Evolutionary conservation across 2,113 vertebrate genomes (phyloP).

Genomic region (Conger conger): DNA sequence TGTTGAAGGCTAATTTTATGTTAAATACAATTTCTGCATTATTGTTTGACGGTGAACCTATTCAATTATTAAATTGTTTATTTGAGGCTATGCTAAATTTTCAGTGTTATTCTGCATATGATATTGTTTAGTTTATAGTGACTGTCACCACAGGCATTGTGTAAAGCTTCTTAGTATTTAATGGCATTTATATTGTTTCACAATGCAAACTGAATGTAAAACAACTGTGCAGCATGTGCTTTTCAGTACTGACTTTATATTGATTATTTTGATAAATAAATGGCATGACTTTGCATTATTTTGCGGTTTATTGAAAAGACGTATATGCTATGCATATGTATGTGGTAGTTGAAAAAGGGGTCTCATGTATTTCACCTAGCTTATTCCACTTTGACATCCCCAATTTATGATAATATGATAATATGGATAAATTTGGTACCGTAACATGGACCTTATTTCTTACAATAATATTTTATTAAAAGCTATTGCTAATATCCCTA

Average conservation of each 20-base stretch:
- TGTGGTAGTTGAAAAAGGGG: too few species aligned
- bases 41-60: too few species aligned
- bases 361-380: too few species aligned
- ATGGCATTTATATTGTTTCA: slow-evolving; percentile 13
- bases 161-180: neutral
- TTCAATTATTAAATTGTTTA: neutral
- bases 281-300: neutral
- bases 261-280: slow-evolving; percentile 63
- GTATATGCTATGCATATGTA: too few species aligned
- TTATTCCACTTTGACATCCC: too few species aligned
- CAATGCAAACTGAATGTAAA: neutral
- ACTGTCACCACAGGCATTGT: neutral
- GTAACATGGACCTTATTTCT: too few species aligned
- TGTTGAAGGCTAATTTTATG: too few species aligned
- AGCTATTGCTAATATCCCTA: too few species aligned
- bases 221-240: slow-evolving; percentile 48
- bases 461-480: too few species aligned
- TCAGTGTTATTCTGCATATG: neutral
- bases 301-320: slow-evolving; percentile 5
- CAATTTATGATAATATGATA: too few species aligned
- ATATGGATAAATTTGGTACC: too few species aligned
- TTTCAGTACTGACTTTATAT: slow-evolving; percentile 68
- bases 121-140: neutral
- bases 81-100: neutral
- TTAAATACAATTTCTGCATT: too few species aligned